These are phyloP conservation scores for Eubucco bourcierii DNA, from an alignment of 2,113 vertebrate genomes.

Conservation along the genomic window DNA sequence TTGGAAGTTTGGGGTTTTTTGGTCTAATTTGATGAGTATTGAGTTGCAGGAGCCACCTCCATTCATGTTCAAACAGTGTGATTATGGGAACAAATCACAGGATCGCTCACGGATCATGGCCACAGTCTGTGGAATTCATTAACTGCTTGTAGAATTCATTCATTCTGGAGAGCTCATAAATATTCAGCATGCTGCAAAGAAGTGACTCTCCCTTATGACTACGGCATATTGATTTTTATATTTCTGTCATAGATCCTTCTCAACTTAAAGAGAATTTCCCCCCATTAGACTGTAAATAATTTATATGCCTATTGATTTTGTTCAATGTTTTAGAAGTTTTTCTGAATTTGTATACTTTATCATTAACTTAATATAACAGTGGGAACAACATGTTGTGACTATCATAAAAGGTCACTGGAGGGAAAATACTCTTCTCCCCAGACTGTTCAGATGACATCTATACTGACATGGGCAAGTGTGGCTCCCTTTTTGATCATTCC, in stretches of 20 bases:
- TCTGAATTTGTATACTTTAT: conserved; percentile 17
- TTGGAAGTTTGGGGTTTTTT: no score
- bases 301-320: conserved; percentile 2
- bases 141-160: background rate
- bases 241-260: background rate
- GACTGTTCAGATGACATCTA: background rate
- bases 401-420: background rate
- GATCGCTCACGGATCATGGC: background rate
- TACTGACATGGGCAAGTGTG: background rate
- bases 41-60: background rate
- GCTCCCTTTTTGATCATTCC: background rate
- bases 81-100: background rate
- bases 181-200: background rate
- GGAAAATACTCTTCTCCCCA: background rate
- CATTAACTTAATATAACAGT: background rate
- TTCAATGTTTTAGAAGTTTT: background rate
- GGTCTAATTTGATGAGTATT: background rate
- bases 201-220: background rate
- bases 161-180: background rate
- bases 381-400: background rate
- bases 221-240: conserved; percentile 10
- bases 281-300: conserved; percentile 21
- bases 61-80: background rate
- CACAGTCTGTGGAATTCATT: background rate
- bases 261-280: background rate